These are phyloP conservation scores for Typhlichthys subterraneus DNA, from an alignment of 2,797 vertebrate species.

Conservation along the genomic window DNA sequence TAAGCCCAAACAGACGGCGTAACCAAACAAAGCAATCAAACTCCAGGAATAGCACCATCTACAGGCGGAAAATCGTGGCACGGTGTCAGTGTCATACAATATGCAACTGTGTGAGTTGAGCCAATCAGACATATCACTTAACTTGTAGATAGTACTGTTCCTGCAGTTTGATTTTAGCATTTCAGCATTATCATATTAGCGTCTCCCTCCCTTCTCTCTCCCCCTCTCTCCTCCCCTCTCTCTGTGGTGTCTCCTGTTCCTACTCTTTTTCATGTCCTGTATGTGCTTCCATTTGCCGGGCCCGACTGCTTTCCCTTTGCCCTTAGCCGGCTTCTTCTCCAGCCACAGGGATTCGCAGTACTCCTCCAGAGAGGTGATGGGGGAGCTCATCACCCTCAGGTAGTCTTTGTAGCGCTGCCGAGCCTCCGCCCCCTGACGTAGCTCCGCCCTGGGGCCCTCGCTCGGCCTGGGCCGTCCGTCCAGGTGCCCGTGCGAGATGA, in stretches of 20 bases:
- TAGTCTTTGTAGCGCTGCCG: slow-evolving; percentile 95
- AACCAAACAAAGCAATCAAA: too few relatives aligned
- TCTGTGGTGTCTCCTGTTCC: slow-evolving; percentile 86
- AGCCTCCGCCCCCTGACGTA: slow-evolving; percentile 77
- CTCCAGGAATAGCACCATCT: too few relatives aligned
- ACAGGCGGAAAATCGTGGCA: too few relatives aligned
- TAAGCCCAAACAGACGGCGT: too few relatives aligned
- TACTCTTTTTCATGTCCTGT: slow-evolving; percentile 93
- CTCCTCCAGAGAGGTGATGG: slow-evolving; percentile 88
- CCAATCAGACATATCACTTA: too few relatives aligned
- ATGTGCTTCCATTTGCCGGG: slow-evolving; percentile 94
- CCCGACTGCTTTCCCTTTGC: slow-evolving; percentile 75
- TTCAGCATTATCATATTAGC: not conserved
- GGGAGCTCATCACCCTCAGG: slow-evolving; percentile 87
- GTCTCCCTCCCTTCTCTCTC: slow-evolving; percentile 27
- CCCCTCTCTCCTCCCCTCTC: slow-evolving; percentile 21
- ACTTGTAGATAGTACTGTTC: not conserved
- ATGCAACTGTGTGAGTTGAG: too few relatives aligned
- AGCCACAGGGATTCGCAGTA: slow-evolving; percentile 96
- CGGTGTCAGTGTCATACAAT: too few relatives aligned
- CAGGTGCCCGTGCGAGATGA: slow-evolving; percentile 87
- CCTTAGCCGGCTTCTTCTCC: slow-evolving; percentile 80
- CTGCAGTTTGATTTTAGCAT: not conserved
- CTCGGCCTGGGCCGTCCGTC: slow-evolving; percentile 77
- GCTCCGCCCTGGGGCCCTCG: slow-evolving; percentile 77